Evolutionary conservation across 1,140 invertebrate genomes (phyloP), one percentile per base, ranked within the genome.

Genomic region (Ooceraea biroi): DNA sequence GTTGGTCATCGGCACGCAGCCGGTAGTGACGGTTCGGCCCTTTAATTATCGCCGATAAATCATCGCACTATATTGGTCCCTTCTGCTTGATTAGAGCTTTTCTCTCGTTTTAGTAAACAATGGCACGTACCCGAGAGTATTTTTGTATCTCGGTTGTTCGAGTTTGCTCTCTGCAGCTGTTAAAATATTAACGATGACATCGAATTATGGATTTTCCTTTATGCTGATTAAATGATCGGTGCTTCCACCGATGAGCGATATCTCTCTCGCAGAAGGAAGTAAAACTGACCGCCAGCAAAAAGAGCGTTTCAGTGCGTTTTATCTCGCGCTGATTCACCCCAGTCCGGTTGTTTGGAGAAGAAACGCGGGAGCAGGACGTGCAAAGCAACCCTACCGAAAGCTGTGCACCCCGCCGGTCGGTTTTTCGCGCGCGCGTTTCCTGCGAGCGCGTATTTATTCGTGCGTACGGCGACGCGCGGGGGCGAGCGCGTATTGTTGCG

Each of bases 41-140:
- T 92, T 91, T 92, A 91, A 92, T 92, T 92, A 90, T 90, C 87
- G 30, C 63, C 85, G 82, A 91, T 91, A 91, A 90, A 92, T 92
- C 91, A 92, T 83, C 36, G 55, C n/a, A n/a, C 65, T 58, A 44
- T 83, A 86, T 80, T 80, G 66, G 12, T n/a, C 41, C 36, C 48
- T 36, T 46, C 14, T 10, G 80, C 52, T 68, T 36, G 61, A 27
- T 63, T 36, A 50, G 30, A 55, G 44, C 84, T 85, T 87, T 84
- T 61, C 63, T 69, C 76, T 88, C 17, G 27, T 44, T 58, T 65
- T 82, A 72, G 46, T 60, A 85, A 86, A 71, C 58, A 68, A 25
- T 46, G 36, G 0, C 36, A n/a, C n/a, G 10, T 30, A 52, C 25
- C 7, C 46, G 27, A 27, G n/a, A 11, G 36, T 55, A 27, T 58